Conservation (phyloP, 2,797 vertebrate species). For the Sebastes jordani region DNA sequence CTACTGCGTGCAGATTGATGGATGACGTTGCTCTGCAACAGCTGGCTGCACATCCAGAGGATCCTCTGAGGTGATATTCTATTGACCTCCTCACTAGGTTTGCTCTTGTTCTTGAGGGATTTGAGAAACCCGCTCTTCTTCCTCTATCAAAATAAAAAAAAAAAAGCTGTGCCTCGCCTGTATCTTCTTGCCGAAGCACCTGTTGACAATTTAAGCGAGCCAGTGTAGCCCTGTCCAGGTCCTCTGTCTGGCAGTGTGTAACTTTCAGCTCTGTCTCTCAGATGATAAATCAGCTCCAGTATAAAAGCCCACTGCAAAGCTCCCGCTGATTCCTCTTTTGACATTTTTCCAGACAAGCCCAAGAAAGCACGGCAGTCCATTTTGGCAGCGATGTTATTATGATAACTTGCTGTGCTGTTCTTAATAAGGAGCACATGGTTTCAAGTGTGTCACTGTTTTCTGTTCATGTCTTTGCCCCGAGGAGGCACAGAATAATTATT, state of each 20-base stretch:
- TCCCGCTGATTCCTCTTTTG: slow-evolving; percentile 39
- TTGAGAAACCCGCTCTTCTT: slow-evolving; percentile 3
- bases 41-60: slow-evolving; percentile 29
- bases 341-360: slow-evolving; percentile 40
- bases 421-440: slow-evolving; percentile 60
- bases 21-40: slow-evolving; percentile 22
- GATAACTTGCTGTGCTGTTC: slow-evolving; percentile 14
- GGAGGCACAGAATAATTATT: neutral
- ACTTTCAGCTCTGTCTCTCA: slow-evolving; percentile 25
- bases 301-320: slow-evolving; percentile 30
- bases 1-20: slow-evolving; percentile 7
- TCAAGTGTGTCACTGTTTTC: neutral
- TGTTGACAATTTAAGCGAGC: slow-evolving; percentile 53
- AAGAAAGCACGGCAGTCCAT: slow-evolving; percentile 16
- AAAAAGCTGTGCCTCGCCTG: neutral
- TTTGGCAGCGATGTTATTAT: slow-evolving; percentile 41
- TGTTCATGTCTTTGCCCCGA: neutral
- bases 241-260: slow-evolving; percentile 33
- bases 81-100: slow-evolving; percentile 9
- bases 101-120: slow-evolving; percentile 1
- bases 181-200: slow-evolving; percentile 21
- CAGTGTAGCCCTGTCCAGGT: slow-evolving; percentile 22
- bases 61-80: slow-evolving; percentile 22
- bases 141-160: slow-evolving; percentile 11
- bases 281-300: slow-evolving; percentile 56